These are phyloP conservation scores for Mormyrus iriodes DNA, from an alignment of 2,113 vertebrate species.

Conservation along the genomic window DNA sequence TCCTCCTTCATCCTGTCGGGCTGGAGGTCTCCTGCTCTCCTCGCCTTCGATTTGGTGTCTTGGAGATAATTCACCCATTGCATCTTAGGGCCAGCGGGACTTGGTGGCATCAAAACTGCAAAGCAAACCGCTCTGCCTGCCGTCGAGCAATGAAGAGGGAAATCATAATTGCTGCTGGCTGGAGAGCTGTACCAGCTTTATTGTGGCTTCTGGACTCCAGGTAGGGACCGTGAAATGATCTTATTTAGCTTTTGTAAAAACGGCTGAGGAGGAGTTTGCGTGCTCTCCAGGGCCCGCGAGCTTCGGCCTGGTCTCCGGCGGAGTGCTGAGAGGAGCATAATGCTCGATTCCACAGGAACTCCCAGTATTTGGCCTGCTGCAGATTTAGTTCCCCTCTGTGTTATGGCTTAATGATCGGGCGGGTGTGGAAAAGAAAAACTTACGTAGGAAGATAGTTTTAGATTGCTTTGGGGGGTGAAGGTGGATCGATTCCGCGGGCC, in stretches of 20 bases:
- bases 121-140: not conserved
- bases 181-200: not conserved
- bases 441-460: not conserved
- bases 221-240: not conserved
- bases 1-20: too few relatives aligned
- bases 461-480: not conserved
- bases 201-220: not conserved
- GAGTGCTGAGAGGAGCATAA: not conserved
- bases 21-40: not conserved
- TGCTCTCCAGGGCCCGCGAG: not conserved
- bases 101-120: not conserved
- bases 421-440: not conserved
- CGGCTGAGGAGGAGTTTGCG: not conserved
- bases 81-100: not conserved
- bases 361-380: not conserved
- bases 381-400: not conserved
- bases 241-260: slow-evolving; percentile 1
- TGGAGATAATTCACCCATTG: not conserved
- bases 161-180: not conserved
- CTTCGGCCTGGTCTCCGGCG: not conserved
- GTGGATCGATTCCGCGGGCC: not conserved
- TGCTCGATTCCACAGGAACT: not conserved
- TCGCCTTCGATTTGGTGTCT: not conserved
- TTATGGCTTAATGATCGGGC: slow-evolving; percentile 3
- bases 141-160: not conserved